phyloP scores from a whole-genome alignment of 1,140 invertebrate genomes.

The Chionoecetes opilio region DNA sequence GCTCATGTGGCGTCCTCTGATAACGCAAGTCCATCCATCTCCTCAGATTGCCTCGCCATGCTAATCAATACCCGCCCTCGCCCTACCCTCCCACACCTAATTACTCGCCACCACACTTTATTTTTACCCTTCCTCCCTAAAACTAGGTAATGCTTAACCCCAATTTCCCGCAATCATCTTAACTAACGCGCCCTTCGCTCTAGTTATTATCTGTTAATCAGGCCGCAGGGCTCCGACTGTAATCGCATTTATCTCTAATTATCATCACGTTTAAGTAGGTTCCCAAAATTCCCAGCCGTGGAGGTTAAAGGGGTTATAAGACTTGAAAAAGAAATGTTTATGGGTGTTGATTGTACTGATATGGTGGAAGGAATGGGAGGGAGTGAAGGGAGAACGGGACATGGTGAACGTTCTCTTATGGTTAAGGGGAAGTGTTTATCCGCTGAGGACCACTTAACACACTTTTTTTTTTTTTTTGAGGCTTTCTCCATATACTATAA shows the following conservation, averaged over 20 bases:
- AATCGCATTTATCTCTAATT: conserved; percentile 17
- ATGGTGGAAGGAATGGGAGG: neutral
- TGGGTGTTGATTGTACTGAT: neutral
- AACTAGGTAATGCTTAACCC: conserved; percentile 9
- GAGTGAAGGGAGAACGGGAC: neutral
- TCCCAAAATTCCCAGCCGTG: neutral
- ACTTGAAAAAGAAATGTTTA: no score
- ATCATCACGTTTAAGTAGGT: neutral
- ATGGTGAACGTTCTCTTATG: neutral
- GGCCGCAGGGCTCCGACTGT: neutral
- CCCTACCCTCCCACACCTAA: neutral
- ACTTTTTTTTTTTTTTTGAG: no score
- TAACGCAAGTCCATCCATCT: neutral
- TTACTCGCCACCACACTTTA: conserved; percentile 4
- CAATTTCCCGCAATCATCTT: conserved; percentile 15
- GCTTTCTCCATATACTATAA: no score
- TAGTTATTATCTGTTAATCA: conserved; percentile 22
- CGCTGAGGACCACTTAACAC: no score
- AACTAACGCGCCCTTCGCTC: conserved; percentile 16
- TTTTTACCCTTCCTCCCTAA: conserved; percentile 8
- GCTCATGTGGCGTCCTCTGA: neutral
- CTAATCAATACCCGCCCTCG: conserved; percentile 25
- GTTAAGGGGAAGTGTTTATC: no score
- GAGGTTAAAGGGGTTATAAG: no score
- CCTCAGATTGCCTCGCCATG: conserved; percentile 24